Evolutionary conservation across 2,888 invertebrate genomes (phyloP).

Genomic region (Orthonevra nobilis): DNA sequence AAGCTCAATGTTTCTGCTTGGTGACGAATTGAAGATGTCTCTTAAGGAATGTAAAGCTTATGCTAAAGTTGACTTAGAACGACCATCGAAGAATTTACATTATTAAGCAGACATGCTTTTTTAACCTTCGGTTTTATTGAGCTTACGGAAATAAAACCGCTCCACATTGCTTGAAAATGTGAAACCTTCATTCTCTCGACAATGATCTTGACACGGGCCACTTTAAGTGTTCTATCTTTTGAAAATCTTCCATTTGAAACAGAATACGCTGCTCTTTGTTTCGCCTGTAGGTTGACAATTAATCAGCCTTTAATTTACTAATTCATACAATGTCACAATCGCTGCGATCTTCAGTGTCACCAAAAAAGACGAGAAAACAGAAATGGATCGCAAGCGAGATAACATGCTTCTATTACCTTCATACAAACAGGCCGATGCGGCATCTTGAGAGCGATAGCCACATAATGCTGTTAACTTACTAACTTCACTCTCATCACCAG

Average conservation of each 20-base stretch:
- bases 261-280: too few species aligned
- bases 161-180: too few species aligned
- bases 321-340: slow-evolving; percentile 10
- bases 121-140: too few species aligned
- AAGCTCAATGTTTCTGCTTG: too few species aligned
- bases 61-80: too few species aligned
- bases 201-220: slow-evolving; percentile 14
- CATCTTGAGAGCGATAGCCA: slow-evolving; percentile 6
- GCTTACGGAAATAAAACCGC: too few species aligned
- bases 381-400: slow-evolving; percentile 15
- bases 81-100: too few species aligned
- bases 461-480: not conserved
- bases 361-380: slow-evolving; percentile 12
- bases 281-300: not conserved
- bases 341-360: slow-evolving; percentile 17
- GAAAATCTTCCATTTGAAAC: not conserved
- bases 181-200: too few species aligned
- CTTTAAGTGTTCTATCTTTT: too few species aligned
- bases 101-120: too few species aligned
- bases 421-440: not conserved
- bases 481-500: not conserved
- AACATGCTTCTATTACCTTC: slow-evolving; percentile 8
- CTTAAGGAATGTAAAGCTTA: too few species aligned
- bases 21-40: too few species aligned
- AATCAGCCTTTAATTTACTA: slow-evolving; percentile 24